Evolutionary conservation across 1,140 invertebrate genomes (phyloP), one percentile per base, ranked within the genome.

Genomic region (Eciton burchellii): DNA sequence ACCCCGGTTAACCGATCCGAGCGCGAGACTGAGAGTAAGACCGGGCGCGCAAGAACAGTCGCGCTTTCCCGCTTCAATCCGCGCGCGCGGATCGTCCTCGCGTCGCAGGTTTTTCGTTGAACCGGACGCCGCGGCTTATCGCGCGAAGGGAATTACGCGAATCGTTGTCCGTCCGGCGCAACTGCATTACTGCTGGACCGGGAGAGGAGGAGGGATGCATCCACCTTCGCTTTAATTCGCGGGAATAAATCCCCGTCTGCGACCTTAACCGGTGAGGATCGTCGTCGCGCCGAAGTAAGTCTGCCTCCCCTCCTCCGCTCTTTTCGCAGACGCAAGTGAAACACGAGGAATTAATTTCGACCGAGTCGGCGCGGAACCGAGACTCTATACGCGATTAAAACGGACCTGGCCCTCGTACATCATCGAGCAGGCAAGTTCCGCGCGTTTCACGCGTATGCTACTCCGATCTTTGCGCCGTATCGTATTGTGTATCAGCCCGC

Each of bases 11-110:
- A 79, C 62, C 54, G 63, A 56, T 47, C n/a, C 45, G 56, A 71
- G 54, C 52, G 72, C 35, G 35, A 35, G 35, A 35, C 35, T 52
- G 71, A 77, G 76, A 71, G 66, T 68, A 88, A 79, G 73, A 88
- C 73, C 62, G 41, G 57, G 41, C 60, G 76, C 49, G 63, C 77
- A 85, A 84, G 86, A 88, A 84, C 86, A 71, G 84, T 84, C 70
- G 52, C 49, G 82, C 54, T 62, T 77, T 82, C 76, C 63, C 54
- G 24, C 74, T 79, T 82, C 59, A 71, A 84, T 87, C 81, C 71
- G 49, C 56, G 54, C 47, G 52, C 1, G 3, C 62, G 35, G 68
- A 56, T 47, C 24, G 14, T 41, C 35, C n/a, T 41, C 68, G 84
- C 82, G 52, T 81, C 24, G 49, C 76, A 63, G 26, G 49, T 83